Conservation (phyloP, 2,888 invertebrate genomes). For the Sinodicranocentrus sp. region DNA sequence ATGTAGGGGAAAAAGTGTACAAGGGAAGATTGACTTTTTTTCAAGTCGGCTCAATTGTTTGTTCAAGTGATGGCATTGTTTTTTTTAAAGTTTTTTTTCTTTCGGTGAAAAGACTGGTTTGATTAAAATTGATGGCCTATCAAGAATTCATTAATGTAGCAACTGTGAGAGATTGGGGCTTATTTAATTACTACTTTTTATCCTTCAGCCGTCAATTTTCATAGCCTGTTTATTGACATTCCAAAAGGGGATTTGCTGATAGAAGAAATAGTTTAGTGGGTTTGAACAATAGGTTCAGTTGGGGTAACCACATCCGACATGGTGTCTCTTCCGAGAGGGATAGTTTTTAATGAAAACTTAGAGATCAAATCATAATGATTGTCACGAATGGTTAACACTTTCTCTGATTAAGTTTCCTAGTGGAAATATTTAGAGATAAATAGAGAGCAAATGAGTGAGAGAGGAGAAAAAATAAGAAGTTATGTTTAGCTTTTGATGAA, state of each 20-base stretch:
- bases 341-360: no score
- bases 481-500: no score
- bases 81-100: constrained; percentile 12
- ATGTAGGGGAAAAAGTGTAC: no score
- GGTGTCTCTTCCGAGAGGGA: no score
- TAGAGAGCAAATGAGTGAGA: no score
- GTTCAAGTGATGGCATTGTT: not conserved
- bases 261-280: no score
- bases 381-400: constrained; percentile 20
- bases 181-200: constrained; percentile 54
- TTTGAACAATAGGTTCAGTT: no score
- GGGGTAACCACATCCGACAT: no score
- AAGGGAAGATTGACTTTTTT: no score
- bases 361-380: not conserved
- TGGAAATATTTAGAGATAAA: no score
- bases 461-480: no score
- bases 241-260: not conserved
- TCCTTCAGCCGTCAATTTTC: constrained; percentile 46
- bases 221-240: constrained; percentile 43
- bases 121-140: constrained; percentile 32
- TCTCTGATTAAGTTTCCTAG: constrained; percentile 30
- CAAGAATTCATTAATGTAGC: constrained; percentile 31
- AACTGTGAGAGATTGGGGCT: constrained; percentile 5
- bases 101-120: constrained; percentile 47
- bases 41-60: not conserved